These are phyloP conservation scores for Acanthococcus lagerstroemiae DNA, from an alignment of 2,888 invertebrate genomes.

Conservation along the genomic window DNA sequence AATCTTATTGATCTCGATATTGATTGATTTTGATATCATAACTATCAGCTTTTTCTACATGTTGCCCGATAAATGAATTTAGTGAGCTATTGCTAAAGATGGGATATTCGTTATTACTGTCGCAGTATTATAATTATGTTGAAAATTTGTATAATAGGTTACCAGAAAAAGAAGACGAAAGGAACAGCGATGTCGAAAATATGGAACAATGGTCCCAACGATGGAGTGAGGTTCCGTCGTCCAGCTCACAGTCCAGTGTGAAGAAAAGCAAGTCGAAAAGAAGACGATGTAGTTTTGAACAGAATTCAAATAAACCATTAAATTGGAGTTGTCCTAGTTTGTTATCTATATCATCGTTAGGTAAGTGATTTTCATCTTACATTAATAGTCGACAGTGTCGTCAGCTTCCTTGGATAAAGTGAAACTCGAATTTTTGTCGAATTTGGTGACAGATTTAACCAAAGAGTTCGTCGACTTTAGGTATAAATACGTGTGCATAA, in stretches of 20 bases:
- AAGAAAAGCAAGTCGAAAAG: conserved; percentile 15
- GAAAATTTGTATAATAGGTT: neutral
- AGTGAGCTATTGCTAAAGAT: too few species aligned
- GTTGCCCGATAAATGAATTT: too few species aligned
- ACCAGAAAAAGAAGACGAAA: conserved; percentile 23
- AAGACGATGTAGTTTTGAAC: conserved; percentile 7
- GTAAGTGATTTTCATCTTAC: neutral
- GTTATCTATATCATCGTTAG: neutral
- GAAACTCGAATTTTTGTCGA: too few species aligned
- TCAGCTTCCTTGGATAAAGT: too few species aligned
- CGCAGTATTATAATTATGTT: neutral
- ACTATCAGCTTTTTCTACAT: neutral
- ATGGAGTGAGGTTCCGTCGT: conserved; percentile 2
- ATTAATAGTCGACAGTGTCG: neutral
- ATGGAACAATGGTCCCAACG: conserved; percentile 17
- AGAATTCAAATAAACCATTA: neutral
- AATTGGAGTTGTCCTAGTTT: conserved; percentile 10
- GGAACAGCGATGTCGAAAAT: conserved; percentile 27
- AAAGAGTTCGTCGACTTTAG: too few species aligned
- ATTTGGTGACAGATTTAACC: too few species aligned
- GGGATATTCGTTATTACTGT: too few species aligned
- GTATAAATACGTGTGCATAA: too few species aligned
- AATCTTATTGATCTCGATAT: too few species aligned
- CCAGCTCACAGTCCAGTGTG: neutral
- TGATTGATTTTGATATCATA: neutral